These are phyloP conservation scores for Phaedon cochleariae DNA, from an alignment of 2,888 invertebrate species.

Conservation along the genomic window DNA sequence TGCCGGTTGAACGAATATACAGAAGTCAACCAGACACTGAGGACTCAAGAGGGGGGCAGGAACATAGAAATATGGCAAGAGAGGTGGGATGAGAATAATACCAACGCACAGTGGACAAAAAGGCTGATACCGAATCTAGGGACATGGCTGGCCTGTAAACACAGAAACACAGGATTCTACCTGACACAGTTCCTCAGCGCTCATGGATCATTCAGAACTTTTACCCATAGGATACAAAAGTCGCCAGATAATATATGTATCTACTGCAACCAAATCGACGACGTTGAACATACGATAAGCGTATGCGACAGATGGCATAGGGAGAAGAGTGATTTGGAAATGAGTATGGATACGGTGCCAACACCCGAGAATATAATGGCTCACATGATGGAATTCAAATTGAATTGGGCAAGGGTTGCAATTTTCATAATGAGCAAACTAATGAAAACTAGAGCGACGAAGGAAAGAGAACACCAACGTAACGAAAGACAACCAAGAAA, in stretches of 20 bases:
- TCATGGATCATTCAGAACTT: not conserved
- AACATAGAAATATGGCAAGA: too few relatives aligned
- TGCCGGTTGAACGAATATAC: too few relatives aligned
- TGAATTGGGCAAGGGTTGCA: too few relatives aligned
- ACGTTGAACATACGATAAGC: not conserved
- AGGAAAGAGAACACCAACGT: too few relatives aligned
- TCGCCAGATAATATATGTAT: not conserved
- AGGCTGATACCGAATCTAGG: not conserved
- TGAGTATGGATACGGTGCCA: too few relatives aligned
- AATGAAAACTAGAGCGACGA: too few relatives aligned
- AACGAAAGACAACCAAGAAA: too few relatives aligned
- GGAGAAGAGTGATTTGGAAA: too few relatives aligned
- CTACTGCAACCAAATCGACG: not conserved
- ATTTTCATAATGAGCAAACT: too few relatives aligned
- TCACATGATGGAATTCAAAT: too few relatives aligned
- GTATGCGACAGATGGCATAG: too few relatives aligned
- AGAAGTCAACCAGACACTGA: not conserved
- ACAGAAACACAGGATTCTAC: not conserved
- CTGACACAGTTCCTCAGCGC: not conserved
- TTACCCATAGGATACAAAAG: not conserved
- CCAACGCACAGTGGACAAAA: not conserved
- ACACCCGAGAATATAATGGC: too few relatives aligned
- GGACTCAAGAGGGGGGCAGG: not conserved
- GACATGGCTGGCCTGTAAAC: not conserved
- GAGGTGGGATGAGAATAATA: not conserved